Evolutionary conservation across 1,140 invertebrate genomes (phyloP), one percentile per base, ranked within the genome.

Genomic region (Leptestheria dahalacensis): DNA sequence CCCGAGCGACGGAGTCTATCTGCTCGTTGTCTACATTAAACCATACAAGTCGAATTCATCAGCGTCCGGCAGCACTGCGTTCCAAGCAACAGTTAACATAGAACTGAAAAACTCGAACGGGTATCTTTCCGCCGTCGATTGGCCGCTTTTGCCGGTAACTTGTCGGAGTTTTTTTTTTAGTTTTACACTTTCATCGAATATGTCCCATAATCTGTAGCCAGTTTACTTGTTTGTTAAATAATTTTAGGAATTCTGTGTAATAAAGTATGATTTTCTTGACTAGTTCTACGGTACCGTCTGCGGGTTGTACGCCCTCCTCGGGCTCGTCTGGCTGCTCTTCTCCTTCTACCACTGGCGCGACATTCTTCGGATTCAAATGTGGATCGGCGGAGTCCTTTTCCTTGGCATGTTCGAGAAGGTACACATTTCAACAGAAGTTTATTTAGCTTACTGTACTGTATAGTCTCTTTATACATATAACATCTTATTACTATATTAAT

Each of bases 251-350:
- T n/a, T n/a, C n/a, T n/a, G n/a, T n/a, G n/a, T n/a, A n/a, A n/a
- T n/a, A n/a, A n/a, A n/a, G n/a, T n/a, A n/a, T n/a, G n/a, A n/a
- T 65, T 61, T 63, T 68, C 61, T 72, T 75, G 6, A 41, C 49
- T 69, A 87, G 82, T 95, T 96, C 73, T 96, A 91, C 71, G 85
- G 83, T n/a, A 76, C 82, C 11, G 91, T 95, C 89, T 93, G 89
- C 68, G 74, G 84, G 6, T 77, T 91, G 15, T 96, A 96, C 73
- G 80, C 90, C 1, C 70, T 85, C 48, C 80, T 86, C 67, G 88
- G 88, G n/a, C 65, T 88, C 3, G 77, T 79, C 33, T 96, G 92
- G 92, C 74, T 93, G 41, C 68, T 82, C 6, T 77, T 91, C n/a
- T 88, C 86, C 20, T 85, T 83, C 62, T 73, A 84, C 62, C 86